These are phyloP conservation scores for Drosophila santomea DNA, from an alignment of 1,140 invertebrate genomes.

Conservation along the genomic window DNA sequence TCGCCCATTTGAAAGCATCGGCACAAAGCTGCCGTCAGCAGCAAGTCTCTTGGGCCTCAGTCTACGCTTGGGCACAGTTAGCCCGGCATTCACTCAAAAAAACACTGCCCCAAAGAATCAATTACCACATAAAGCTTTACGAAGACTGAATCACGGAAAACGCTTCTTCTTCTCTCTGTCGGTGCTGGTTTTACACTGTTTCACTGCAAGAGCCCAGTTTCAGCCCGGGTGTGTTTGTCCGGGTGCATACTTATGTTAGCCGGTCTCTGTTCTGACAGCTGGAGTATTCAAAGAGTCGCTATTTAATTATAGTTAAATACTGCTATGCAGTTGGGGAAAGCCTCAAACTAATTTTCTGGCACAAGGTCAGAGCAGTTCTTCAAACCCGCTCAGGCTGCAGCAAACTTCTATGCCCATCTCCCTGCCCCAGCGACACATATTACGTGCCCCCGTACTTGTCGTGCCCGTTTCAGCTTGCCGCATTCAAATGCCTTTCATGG, in stretches of 20 bases:
- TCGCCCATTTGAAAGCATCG: conserved; percentile 71
- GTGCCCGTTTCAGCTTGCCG: conserved; percentile 60
- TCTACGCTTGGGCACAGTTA: background rate
- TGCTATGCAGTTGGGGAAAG: conserved; percentile 15
- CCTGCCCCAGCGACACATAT: conserved; percentile 62
- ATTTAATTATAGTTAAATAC: background rate
- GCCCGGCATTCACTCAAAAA: conserved; percentile 1
- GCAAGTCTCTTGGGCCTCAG: background rate
- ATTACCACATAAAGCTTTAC: background rate
- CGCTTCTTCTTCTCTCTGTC: background rate
- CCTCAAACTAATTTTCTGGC: conserved; percentile 56
- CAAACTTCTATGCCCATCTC: conserved; percentile 41
- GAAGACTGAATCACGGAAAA: background rate
- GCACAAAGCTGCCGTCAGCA: conserved; percentile 21
- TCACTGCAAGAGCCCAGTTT: too few relatives aligned
- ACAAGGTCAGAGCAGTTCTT: conserved; percentile 71
- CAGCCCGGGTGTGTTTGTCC: background rate
- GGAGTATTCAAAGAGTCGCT: conserved; percentile 25
- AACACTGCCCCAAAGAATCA: background rate
- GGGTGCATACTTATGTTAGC: background rate
- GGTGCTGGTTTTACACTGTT: background rate
- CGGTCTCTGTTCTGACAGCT: too few relatives aligned
- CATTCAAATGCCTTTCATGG: conserved; percentile 44
- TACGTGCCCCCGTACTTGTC: conserved; percentile 61
- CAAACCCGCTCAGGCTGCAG: conserved; percentile 13